Evolutionary conservation across 2,888 invertebrate species (phyloP), one percentile per base, ranked within the genome.

Genomic region (Pterobdella sp.): DNA sequence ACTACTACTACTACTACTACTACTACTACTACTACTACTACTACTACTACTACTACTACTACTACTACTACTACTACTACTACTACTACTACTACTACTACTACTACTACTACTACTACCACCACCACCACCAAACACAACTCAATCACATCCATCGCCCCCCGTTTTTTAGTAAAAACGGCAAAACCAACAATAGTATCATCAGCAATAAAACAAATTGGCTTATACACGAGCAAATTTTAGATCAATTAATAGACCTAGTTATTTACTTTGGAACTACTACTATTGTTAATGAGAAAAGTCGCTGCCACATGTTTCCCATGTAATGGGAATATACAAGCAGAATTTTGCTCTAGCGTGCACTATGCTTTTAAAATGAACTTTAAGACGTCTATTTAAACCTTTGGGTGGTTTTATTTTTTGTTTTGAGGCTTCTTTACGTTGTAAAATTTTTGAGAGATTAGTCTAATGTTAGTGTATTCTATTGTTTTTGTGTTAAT

Each of bases 51-150:
- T 42, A 42, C 49, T 42, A 42, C 49, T 42, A 42, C 49, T 42
- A 42, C 49, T 42, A 42, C 49, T 42, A 42, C 49, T 42, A 42
- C 49, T 42, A 42, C 49, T 42, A 42, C 49, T 42, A 42, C 49
- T 42, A 42, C 49, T 42, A 42, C 49, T 42, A 42, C 49, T 42
- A 42, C 49, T 42, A 42, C 49, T 42, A 42, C 49, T 42, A 42
- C 49, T 42, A 42, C 0, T 76, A 77, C 66, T 87, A 88, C 22
- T 90, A 42, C 49, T 42, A 42, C 49, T 14, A 42, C 49, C 49
- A 42, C 49, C 49, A 42, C 49, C 49, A 42, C 49, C 90, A 0
- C 82, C n/a, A n/a, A n/a, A n/a, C n/a, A n/a, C n/a, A n/a, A n/a
- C n/a, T n/a, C n/a, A n/a, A n/a, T n/a, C n/a, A n/a, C n/a, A n/a